These are phyloP conservation scores for Caenorhabditis sp. DNA, from an alignment of 2,888 invertebrate species.

Conservation along the genomic window DNA sequence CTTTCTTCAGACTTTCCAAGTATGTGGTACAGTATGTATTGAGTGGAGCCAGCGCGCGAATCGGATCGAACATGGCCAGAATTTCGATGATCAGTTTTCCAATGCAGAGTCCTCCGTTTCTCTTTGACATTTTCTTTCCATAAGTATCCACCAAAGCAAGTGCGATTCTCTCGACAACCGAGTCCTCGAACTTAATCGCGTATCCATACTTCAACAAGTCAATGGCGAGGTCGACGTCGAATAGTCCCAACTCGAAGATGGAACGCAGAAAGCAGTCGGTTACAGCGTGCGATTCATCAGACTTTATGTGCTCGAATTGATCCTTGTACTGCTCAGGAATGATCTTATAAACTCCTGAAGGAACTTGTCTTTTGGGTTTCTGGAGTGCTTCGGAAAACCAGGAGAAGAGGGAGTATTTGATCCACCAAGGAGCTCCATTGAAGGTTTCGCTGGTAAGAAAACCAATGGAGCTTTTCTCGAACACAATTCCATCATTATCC, in stretches of 20 bases:
- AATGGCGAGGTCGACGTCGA: slow-evolving; percentile 48
- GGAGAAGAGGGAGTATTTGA: slow-evolving; percentile 48
- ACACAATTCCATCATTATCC: slow-evolving; percentile 6
- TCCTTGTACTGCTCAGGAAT: slow-evolving; percentile 30
- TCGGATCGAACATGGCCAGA: slow-evolving; percentile 41
- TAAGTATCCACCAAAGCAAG: slow-evolving; percentile 59
- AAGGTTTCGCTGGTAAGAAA: slow-evolving; percentile 16
- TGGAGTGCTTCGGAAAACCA: slow-evolving; percentile 22
- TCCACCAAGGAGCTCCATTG: slow-evolving; percentile 55
- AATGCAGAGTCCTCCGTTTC: slow-evolving; percentile 24
- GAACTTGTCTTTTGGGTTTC: slow-evolving; percentile 45
- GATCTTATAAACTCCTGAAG: slow-evolving; percentile 50
- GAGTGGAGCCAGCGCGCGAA: slow-evolving; percentile 31
- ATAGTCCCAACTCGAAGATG: slow-evolving; percentile 58
- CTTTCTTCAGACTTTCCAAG: slow-evolving; percentile 37
- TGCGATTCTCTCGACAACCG: slow-evolving; percentile 39
- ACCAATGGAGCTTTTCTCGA: slow-evolving; percentile 5
- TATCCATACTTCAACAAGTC: slow-evolving; percentile 30
- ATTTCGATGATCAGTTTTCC: slow-evolving; percentile 27
- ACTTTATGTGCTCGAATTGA: slow-evolving; percentile 44
- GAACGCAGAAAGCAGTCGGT: slow-evolving; percentile 54
- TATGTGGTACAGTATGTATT: slow-evolving; percentile 13
- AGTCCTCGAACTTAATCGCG: slow-evolving; percentile 7
- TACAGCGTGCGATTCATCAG: slow-evolving; percentile 12
- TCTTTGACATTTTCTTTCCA: slow-evolving; percentile 48